phyloP scores from a whole-genome alignment of 2,888 invertebrate genomes.

The Erebia epiphron region DNA sequence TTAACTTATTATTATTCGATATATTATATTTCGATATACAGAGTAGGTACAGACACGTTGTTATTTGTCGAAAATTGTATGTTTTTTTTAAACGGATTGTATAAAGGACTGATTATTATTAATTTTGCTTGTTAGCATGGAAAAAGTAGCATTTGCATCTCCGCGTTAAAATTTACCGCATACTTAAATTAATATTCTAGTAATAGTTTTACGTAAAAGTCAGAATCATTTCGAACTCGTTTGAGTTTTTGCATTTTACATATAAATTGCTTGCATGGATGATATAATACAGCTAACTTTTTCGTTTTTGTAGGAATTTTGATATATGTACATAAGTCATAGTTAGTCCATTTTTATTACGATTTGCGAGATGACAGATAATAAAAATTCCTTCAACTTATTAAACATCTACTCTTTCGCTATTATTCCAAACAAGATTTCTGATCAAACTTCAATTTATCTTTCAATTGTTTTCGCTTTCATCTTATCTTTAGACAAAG shows the following conservation, averaged over 20 bases:
- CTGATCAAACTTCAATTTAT: conserved; percentile 18
- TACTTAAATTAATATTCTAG: background rate
- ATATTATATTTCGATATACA: background rate
- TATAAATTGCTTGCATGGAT: conserved; percentile 10
- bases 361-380: background rate
- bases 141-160: background rate
- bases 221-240: background rate
- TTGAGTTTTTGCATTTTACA: conserved; percentile 4
- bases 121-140: background rate
- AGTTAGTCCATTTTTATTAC: background rate
- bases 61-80: too few species aligned
- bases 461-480: conserved; percentile 22
- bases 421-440: conserved; percentile 12
- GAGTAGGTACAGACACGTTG: too few species aligned
- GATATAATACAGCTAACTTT: background rate
- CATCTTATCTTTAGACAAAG: conserved; percentile 16
- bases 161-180: background rate
- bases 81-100: too few species aligned
- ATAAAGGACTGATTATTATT: too few species aligned
- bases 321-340: background rate
- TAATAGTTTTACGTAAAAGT: conserved; percentile 33
- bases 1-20: too few species aligned
- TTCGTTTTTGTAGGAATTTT: background rate
- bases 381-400: background rate
- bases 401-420: background rate